phyloP scores from a whole-genome alignment of 2,113 vertebrate genomes.

The Takifugu flavidus region DNA sequence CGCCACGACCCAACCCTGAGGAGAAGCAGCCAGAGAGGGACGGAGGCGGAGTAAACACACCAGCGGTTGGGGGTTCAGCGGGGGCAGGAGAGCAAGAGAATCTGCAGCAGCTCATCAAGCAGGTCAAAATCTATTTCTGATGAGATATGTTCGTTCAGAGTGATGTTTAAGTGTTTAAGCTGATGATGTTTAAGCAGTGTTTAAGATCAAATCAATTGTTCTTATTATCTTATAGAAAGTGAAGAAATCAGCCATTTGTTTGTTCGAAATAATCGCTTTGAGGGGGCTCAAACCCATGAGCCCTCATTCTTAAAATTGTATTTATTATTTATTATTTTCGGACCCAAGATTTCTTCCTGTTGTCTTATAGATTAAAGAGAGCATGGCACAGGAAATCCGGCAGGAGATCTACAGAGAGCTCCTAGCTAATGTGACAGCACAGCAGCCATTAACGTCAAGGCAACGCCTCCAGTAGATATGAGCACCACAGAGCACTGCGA shows the following conservation, averaged over 20 bases:
- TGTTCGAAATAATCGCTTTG: too few species aligned
- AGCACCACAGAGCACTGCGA: conserved; percentile 4
- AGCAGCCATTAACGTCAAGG: conserved; percentile 41
- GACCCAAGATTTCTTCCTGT: neutral
- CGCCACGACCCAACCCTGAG: conserved; percentile 67
- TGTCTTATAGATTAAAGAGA: conserved; percentile 85
- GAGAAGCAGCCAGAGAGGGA: conserved; percentile 6
- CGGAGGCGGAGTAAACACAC: neutral
- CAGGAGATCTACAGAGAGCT: conserved; percentile 90
- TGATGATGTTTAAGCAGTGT: too few species aligned
- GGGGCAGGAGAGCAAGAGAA: conserved; percentile 64
- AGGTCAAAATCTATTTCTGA: conserved; percentile 70
- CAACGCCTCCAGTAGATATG: conserved; percentile 44
- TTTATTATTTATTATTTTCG: neutral
- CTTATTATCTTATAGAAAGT: too few species aligned
- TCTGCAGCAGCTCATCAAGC: conserved; percentile 86
- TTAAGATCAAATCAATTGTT: too few species aligned
- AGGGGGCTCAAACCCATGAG: too few species aligned
- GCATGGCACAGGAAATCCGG: conserved; percentile 87
- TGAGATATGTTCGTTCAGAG: neutral
- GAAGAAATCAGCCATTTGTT: too few species aligned
- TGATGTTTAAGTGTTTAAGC: too few species aligned
- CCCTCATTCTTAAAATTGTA: too few species aligned
- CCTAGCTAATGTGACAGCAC: conserved; percentile 81
- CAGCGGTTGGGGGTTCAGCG: conserved; percentile 7